Percentiles rank a stretch among this genome's conserved stretches.
These are phyloP conservation scores for Caenorhabditis drosophilae DNA, from an alignment of 2,888 invertebrate genomes.

Conservation along the genomic window DNA sequence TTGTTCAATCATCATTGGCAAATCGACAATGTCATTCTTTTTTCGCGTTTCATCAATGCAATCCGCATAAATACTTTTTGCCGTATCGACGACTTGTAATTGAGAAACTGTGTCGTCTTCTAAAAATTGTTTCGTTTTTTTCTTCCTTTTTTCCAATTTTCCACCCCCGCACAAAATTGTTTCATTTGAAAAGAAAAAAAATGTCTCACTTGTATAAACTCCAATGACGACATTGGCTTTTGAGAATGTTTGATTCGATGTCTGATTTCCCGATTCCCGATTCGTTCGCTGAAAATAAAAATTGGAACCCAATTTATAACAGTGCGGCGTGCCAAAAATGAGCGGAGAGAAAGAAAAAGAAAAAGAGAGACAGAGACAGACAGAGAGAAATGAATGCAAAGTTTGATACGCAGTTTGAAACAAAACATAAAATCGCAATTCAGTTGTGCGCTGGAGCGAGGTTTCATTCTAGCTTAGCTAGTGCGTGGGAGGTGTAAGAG, in stretches of 20 bases:
- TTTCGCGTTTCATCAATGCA: slow-evolving; percentile 12
- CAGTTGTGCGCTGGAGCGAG: too few relatives aligned
- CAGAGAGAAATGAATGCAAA: too few relatives aligned
- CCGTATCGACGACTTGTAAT: too few relatives aligned
- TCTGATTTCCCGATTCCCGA: neutral
- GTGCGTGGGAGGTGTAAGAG: too few relatives aligned
- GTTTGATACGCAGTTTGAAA: too few relatives aligned
- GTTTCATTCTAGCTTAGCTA: too few relatives aligned
- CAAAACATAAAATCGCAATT: too few relatives aligned
- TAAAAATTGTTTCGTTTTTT: too few relatives aligned
- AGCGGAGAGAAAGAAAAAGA: neutral
- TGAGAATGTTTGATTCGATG: neutral
- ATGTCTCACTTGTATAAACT: slow-evolving; percentile 16
- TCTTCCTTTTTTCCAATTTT: too few relatives aligned
- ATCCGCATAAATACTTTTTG: slow-evolving; percentile 15
- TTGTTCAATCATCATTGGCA: slow-evolving; percentile 21
- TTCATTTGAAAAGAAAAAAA: neutral
- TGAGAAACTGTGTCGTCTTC: too few relatives aligned
- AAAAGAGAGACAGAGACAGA: too few relatives aligned
- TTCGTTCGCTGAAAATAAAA: neutral
- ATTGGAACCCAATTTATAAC: neutral
- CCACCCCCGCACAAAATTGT: too few relatives aligned
- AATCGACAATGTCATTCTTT: slow-evolving; percentile 20
- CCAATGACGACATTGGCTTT: slow-evolving; percentile 5
- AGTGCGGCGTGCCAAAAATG: neutral